Percentiles rank a stretch among this genome's conserved stretches.
These are phyloP conservation scores for Epicampocera succincta DNA, from an alignment of 2,888 invertebrate genomes.

Conservation along the genomic window DNA sequence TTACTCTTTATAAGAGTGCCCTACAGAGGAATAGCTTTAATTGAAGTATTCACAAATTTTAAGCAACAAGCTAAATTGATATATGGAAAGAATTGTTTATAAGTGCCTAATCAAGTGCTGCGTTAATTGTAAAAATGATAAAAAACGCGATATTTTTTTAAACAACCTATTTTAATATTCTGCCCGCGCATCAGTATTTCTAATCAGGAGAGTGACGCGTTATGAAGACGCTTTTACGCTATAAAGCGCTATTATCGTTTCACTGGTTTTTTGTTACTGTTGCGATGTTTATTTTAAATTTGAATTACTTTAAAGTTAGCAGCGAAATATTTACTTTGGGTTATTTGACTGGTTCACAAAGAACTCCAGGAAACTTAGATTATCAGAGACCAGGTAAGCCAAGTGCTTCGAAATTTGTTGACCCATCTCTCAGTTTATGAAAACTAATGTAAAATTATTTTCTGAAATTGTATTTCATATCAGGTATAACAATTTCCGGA, in stretches of 20 bases:
- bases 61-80: too few species aligned
- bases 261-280: slow-evolving; percentile 52
- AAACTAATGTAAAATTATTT: too few species aligned
- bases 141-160: not conserved
- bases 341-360: slow-evolving; percentile 92
- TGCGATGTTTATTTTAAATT: slow-evolving; percentile 51
- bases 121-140: too few species aligned
- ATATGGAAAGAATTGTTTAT: too few species aligned
- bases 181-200: slow-evolving; percentile 16
- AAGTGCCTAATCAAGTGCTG: too few species aligned
- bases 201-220: slow-evolving; percentile 61
- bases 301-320: slow-evolving; percentile 64
- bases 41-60: too few species aligned
- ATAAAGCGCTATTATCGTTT: slow-evolving; percentile 60
- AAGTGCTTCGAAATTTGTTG: not conserved
- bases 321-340: slow-evolving; percentile 89
- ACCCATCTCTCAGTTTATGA: too few species aligned
- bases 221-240: slow-evolving; percentile 71
- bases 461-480: not conserved
- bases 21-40: too few species aligned
- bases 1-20: too few species aligned
- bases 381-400: slow-evolving; percentile 88
- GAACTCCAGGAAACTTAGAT: slow-evolving; percentile 88
- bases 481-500: slow-evolving; percentile 86
- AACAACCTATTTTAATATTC: not conserved